These are phyloP conservation scores for Hippocampus comes DNA, from an alignment of 2,113 vertebrate genomes.

Conservation along the genomic window DNA sequence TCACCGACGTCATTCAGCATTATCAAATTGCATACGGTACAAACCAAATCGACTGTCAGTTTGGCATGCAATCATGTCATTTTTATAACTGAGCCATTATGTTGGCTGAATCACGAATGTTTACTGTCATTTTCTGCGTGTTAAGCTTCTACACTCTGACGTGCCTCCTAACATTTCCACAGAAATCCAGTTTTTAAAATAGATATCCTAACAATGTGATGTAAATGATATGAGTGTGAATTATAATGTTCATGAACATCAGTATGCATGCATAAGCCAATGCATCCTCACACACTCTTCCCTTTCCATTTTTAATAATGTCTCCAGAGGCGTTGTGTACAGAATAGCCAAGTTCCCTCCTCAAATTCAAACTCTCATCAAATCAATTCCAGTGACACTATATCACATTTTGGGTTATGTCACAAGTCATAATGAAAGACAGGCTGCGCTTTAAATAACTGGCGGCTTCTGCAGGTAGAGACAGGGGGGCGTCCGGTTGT, in stretches of 20 bases:
- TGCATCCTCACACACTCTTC: constrained; percentile 35
- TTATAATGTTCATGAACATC: constrained; percentile 24
- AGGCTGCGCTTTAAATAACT: constrained; percentile 78
- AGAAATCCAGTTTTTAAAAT: neutral
- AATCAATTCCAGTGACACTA: constrained; percentile 75
- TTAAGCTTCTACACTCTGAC: neutral
- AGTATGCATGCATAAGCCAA: constrained; percentile 30
- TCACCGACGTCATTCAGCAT: neutral
- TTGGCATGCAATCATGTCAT: neutral
- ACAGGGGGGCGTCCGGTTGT: constrained; percentile 53
- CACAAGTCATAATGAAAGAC: constrained; percentile 79
- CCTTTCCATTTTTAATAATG: constrained; percentile 44
- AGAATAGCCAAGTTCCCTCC: constrained; percentile 72
- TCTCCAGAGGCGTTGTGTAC: constrained; percentile 71
- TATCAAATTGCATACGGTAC: neutral
- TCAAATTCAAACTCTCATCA: constrained; percentile 73
- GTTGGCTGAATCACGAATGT: neutral
- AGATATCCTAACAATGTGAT: constrained; percentile 7
- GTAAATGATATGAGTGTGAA: neutral
- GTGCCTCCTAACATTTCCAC: neutral
- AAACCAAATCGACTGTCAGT: neutral
- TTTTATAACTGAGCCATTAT: neutral
- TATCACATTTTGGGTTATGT: constrained; percentile 82
- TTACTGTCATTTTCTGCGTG: neutral
- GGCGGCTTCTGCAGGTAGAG: constrained; percentile 60